Evolutionary conservation across 2,113 vertebrate species (phyloP).

Genomic region (Nycticorax nycticorax): DNA sequence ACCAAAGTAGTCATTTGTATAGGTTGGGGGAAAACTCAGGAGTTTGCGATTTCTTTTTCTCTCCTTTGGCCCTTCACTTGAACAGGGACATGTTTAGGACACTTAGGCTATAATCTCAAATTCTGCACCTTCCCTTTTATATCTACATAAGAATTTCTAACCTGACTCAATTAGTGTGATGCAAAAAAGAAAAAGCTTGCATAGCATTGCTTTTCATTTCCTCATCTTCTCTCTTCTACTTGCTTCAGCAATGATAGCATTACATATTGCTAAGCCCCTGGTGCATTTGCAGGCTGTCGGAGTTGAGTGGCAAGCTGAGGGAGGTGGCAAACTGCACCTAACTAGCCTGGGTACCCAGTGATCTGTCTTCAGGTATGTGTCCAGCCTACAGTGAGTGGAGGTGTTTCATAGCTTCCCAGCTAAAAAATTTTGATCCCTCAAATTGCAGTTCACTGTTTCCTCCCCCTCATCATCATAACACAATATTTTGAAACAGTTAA

Average conservation of each 20-base stretch:
- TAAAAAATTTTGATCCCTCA: background rate
- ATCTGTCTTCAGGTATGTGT: no score
- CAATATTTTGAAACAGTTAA: background rate
- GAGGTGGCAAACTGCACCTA: background rate
- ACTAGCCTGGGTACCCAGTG: no score
- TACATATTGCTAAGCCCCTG: background rate
- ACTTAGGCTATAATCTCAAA: background rate
- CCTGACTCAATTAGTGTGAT: fast-evolving
- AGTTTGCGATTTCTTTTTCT: background rate
- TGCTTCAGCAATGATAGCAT: background rate
- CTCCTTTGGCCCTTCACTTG: background rate
- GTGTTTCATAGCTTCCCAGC: background rate
- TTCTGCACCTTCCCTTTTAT: background rate
- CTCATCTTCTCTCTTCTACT: background rate
- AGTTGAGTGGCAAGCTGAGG: background rate
- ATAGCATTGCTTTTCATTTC: background rate
- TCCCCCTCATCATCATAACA: background rate
- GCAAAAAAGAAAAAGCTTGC: background rate
- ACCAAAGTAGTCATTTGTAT: fast-evolving
- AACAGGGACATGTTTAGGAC: background rate
- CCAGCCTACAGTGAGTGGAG: background rate
- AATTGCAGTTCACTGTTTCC: background rate
- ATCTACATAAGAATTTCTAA: background rate
- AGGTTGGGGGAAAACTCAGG: background rate
- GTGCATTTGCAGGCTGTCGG: background rate